These are phyloP conservation scores for Myathropa florea DNA, from an alignment of 2,888 invertebrate species.

Conservation along the genomic window DNA sequence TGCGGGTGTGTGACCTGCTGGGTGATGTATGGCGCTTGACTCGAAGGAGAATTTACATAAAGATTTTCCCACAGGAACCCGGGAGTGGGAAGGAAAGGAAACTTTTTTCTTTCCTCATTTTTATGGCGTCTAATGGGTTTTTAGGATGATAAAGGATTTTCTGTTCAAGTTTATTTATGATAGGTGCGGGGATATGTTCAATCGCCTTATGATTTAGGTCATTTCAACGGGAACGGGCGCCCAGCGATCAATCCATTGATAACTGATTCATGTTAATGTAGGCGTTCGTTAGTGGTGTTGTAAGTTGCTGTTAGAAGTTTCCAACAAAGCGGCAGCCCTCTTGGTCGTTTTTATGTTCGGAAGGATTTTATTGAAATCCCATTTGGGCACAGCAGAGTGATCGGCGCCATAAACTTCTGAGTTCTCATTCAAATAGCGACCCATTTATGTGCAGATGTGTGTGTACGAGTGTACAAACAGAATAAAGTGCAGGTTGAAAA, in stretches of 20 bases:
- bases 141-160: slow-evolving; percentile 37
- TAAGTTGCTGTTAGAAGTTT: not conserved
- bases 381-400: no score
- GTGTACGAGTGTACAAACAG: no score
- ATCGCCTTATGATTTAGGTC: slow-evolving; percentile 28
- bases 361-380: no score
- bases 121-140: slow-evolving; percentile 59
- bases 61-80: not conserved
- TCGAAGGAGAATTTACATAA: slow-evolving; percentile 51
- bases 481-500: no score
- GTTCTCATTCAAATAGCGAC: no score
- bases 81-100: not conserved
- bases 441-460: no score
- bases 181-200: slow-evolving; percentile 49
- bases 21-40: slow-evolving; percentile 45
- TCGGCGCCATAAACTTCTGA: no score
- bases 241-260: not conserved
- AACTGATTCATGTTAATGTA: not conserved
- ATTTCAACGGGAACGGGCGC: not conserved
- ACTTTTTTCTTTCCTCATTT: not conserved
- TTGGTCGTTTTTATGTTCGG: no score
- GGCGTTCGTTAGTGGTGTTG: not conserved
- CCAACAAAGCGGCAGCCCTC: no score
- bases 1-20: not conserved
- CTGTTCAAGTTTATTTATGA: slow-evolving; percentile 45